phyloP scores from a whole-genome alignment of 1,140 invertebrate species.

The Megathymus violae region DNA sequence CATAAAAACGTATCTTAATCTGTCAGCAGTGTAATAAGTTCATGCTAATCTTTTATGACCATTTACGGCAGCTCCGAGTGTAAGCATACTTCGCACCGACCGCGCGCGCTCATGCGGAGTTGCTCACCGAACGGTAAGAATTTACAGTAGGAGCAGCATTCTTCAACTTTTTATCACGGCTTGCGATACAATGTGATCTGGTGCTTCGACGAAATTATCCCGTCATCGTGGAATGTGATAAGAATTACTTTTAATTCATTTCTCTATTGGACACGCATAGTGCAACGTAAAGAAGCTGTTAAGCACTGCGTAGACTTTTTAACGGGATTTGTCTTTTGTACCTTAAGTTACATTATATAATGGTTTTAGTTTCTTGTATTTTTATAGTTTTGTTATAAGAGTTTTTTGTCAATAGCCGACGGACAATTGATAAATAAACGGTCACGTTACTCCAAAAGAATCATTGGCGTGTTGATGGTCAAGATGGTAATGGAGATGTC shows the following conservation, averaged over 20 bases:
- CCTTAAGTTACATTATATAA: too few species aligned
- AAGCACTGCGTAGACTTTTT: background rate
- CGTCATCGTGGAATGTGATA: slow-evolving; percentile 27
- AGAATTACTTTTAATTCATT: slow-evolving; percentile 17
- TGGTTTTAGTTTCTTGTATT: too few species aligned
- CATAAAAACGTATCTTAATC: background rate
- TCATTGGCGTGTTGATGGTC: too few species aligned
- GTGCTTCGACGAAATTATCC: slow-evolving; percentile 29
- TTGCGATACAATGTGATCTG: slow-evolving; percentile 35
- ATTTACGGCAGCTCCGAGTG: slow-evolving; percentile 4
- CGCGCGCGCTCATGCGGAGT: slow-evolving; percentile 22
- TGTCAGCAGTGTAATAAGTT: background rate
- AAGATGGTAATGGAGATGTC: too few species aligned
- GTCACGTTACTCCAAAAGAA: too few species aligned
- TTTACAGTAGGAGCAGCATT: slow-evolving; percentile 35
- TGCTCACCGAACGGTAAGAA: slow-evolving; percentile 34
- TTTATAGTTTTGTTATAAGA: too few species aligned
- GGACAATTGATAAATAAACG: too few species aligned
- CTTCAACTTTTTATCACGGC: slow-evolving; percentile 31
- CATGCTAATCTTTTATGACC: slow-evolving; percentile 7
- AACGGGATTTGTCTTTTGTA: background rate
- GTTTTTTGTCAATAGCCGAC: too few species aligned
- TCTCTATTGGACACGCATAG: slow-evolving; percentile 17
- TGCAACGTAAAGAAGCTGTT: background rate
- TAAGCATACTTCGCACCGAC: slow-evolving; percentile 1